Base-by-base conservation (phyloP, 1,140 invertebrate genomes). In the Agrypnia vestita region DNA sequence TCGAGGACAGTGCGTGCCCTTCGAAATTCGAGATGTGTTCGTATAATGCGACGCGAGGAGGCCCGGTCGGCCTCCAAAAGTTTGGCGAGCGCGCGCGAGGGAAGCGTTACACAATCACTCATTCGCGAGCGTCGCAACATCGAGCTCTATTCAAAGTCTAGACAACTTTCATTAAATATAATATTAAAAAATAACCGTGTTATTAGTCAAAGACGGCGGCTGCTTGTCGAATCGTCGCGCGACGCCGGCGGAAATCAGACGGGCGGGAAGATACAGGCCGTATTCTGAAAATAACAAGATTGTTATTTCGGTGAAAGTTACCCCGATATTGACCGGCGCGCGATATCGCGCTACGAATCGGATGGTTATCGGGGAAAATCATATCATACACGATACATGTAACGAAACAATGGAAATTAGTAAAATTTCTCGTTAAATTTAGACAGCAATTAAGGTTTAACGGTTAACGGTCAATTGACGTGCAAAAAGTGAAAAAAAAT, bases 61-160 rank as follows among this genome's bases (percentile, higher is more conserved):
- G 7, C 17, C 15, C 21, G 62, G 21, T 21, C 75, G 61, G 25
- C 61, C 62, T 77, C 75, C 11, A 53, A 49, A 71, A 51, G 44
- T 71, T 71, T 53, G 51, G 25, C 64, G 61, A 43, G 61, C 25
- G 12, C 15, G 61, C 13, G 13, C 44, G 35, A 59, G 55, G 53
- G 53, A 56, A 71, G 15, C 64, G 51, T 71, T 71, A 78, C 75
- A 53, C 43, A 77, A 77, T 77, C 59, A 46, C 76, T 43, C 51
- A 72, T 44, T 59, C 62, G 67, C 56, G 62, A 78, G 67, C 67
- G 25, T 56, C 46, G 71, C 71, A 72, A 78, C 67, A 78, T 62
- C 47, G 55, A 78, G 64, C 72, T 79, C 69, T 79, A 73, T 79
- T 79, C 74, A 72, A 59, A 79, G 78, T 79, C 78, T 79, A 79